A percentile compares a stretch with the other conserved stretches of the same genome.
phyloP scores from a whole-genome alignment of 2,113 vertebrate species.

The Pantherophis guttatus region DNA sequence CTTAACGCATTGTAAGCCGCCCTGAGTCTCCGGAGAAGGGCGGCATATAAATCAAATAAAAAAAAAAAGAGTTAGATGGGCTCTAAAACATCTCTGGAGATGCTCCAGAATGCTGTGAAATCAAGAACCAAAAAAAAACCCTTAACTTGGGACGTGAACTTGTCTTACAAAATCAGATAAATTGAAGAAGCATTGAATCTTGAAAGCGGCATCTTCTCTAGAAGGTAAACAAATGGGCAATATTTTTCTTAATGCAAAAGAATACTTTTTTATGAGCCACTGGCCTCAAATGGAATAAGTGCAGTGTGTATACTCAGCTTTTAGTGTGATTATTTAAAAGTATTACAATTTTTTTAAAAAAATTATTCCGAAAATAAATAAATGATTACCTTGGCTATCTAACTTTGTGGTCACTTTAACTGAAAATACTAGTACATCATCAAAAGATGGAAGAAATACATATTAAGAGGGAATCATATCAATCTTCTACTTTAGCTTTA shows the following conservation, averaged over 20 bases:
- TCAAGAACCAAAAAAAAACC: not conserved
- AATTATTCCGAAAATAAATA: not conserved
- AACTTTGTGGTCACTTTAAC: not conserved
- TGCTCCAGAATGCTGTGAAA: not conserved
- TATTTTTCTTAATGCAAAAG: not conserved
- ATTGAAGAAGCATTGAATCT: not conserved
- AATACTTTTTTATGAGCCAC: slow-evolving; percentile 4
- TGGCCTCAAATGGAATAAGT: not conserved
- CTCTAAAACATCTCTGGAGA: not conserved
- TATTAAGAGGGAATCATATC: not conserved
- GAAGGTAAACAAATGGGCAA: not conserved
- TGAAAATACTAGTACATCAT: not conserved
- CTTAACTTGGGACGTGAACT: slow-evolving; percentile 4
- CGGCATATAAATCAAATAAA: too few species aligned
- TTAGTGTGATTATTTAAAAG: slow-evolving; percentile 18
- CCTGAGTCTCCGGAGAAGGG: too few species aligned
- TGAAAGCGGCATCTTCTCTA: not conserved
- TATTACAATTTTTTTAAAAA: slow-evolving; percentile 5
- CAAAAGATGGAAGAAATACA: not conserved
- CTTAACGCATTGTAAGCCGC: too few species aligned
- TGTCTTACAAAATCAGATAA: not conserved
- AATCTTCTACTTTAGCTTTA: not conserved
- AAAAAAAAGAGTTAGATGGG: not conserved
- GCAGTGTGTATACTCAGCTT: slow-evolving; percentile 15
- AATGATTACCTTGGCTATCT: not conserved